These are phyloP conservation scores for Scaptomyza caliginosa DNA, from an alignment of 2,888 invertebrate genomes.

Conservation along the genomic window DNA sequence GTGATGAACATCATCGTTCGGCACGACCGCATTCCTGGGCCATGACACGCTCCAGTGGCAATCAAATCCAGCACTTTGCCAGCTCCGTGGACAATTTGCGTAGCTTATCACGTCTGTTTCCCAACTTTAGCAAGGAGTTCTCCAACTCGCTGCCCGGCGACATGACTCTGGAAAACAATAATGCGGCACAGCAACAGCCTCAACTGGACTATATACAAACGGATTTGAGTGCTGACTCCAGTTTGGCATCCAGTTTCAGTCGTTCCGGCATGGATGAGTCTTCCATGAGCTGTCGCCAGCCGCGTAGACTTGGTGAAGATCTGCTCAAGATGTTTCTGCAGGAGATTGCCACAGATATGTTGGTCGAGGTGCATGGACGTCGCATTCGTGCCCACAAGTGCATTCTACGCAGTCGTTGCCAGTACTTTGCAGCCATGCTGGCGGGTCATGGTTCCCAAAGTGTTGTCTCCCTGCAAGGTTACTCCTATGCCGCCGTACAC, in stretches of 20 bases:
- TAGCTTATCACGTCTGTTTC: conserved; percentile 87
- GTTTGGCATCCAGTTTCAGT: conserved; percentile 86
- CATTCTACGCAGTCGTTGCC: conserved; percentile 94
- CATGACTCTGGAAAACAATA: conserved; percentile 74
- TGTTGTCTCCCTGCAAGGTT: conserved; percentile 93
- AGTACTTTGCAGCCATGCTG: conserved; percentile 95
- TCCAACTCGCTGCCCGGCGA: conserved; percentile 84
- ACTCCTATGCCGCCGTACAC: conserved; percentile 92
- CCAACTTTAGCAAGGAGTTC: conserved; percentile 85
- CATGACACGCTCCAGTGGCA: conserved; percentile 86
- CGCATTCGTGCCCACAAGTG: conserved; percentile 95
- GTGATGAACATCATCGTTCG: conserved; percentile 72
- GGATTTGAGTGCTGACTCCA: conserved; percentile 86
- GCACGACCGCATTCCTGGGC: conserved; percentile 85
- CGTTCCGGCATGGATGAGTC: conserved; percentile 86
- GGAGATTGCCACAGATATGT: conserved; percentile 94
- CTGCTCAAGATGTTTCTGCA: conserved; percentile 95
- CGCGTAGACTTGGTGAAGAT: conserved; percentile 92
- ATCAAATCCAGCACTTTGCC: conserved; percentile 84
- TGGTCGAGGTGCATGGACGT: conserved; percentile 92
- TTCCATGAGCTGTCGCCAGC: conserved; percentile 84
- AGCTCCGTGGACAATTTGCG: conserved; percentile 86
- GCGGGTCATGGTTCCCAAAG: conserved; percentile 95
- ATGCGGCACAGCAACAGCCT: conserved; percentile 30
- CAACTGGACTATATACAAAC: conserved; percentile 84